These are phyloP conservation scores for Gryllus bimaculatus DNA, from an alignment of 1,140 invertebrate species.

Conservation along the genomic window DNA sequence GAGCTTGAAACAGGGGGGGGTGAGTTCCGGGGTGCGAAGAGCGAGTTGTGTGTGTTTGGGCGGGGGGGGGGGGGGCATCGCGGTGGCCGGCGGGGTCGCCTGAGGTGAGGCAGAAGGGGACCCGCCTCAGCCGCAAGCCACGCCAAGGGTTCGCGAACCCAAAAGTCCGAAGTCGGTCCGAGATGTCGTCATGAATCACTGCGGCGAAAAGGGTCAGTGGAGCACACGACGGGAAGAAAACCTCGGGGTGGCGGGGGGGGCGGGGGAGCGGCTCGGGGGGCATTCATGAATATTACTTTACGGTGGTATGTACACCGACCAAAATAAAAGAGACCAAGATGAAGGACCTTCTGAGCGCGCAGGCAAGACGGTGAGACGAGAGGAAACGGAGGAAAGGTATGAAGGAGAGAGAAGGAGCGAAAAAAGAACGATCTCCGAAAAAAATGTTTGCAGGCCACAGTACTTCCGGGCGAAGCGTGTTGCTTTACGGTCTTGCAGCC, in stretches of 20 bases:
- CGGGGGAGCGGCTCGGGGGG: no score
- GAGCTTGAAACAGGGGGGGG: no score
- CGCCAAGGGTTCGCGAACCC: neutral
- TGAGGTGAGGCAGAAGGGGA: neutral
- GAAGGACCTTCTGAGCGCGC: neutral
- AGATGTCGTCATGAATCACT: neutral
- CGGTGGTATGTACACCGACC: neutral
- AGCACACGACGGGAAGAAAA: neutral
- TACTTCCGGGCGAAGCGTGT: no score
- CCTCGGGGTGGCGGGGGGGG: no score
- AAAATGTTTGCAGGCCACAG: no score
- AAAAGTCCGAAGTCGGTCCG: neutral
- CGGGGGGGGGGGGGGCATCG: neutral
- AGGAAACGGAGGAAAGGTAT: neutral
- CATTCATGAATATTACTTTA: slow-evolving; percentile 6
- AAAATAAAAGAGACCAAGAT: neutral
- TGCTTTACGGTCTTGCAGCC: no score
- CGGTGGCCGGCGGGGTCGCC: no score
- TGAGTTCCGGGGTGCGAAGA: no score
- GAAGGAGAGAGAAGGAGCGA: no score
- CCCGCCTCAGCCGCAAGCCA: neutral
- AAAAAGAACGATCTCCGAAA: no score
- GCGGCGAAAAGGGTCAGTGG: neutral
- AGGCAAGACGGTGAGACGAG: neutral
- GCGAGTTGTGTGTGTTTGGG: no score